Conservation (phyloP, 2,888 invertebrate species). For the Eudemis profundana region DNA sequence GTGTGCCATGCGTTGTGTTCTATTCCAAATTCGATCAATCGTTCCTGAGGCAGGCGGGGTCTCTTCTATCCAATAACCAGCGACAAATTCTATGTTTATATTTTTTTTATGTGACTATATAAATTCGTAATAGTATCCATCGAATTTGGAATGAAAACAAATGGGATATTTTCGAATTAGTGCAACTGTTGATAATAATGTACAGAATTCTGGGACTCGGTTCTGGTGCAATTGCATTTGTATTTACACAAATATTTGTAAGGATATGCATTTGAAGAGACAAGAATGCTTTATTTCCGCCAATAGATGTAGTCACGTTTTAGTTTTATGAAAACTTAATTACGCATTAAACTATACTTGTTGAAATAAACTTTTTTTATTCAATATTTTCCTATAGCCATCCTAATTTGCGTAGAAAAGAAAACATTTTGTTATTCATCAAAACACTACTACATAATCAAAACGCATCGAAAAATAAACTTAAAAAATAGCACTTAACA, state of each 20-base stretch:
- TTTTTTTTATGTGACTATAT: constrained; percentile 19
- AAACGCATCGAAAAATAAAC: no score
- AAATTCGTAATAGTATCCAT: constrained; percentile 18
- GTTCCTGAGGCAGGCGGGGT: constrained; percentile 17
- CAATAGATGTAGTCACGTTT: constrained; percentile 76
- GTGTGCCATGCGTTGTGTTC: constrained; percentile 31
- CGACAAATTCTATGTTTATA: constrained; percentile 30
- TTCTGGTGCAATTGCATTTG: constrained; percentile 71
- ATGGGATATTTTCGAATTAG: constrained; percentile 25
- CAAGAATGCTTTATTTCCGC: constrained; percentile 69
- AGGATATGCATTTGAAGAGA: constrained; percentile 74
- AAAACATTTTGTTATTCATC: no score
- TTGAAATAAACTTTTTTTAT: constrained; percentile 61
- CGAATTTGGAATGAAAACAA: constrained; percentile 41
- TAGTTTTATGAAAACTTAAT: constrained; percentile 80
- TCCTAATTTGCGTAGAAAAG: not conserved
- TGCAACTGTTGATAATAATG: constrained; percentile 52
- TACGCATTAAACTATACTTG: constrained; percentile 81
- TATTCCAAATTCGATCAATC: constrained; percentile 39
- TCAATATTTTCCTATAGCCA: not conserved
- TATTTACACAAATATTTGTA: constrained; percentile 69
- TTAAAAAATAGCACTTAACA: no score
- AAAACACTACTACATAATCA: no score
- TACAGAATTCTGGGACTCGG: constrained; percentile 61
- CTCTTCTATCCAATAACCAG: constrained; percentile 20